Evolutionary conservation across 2,113 vertebrate species (phyloP).

Genomic region (Proterorhinus semilunaris): DNA sequence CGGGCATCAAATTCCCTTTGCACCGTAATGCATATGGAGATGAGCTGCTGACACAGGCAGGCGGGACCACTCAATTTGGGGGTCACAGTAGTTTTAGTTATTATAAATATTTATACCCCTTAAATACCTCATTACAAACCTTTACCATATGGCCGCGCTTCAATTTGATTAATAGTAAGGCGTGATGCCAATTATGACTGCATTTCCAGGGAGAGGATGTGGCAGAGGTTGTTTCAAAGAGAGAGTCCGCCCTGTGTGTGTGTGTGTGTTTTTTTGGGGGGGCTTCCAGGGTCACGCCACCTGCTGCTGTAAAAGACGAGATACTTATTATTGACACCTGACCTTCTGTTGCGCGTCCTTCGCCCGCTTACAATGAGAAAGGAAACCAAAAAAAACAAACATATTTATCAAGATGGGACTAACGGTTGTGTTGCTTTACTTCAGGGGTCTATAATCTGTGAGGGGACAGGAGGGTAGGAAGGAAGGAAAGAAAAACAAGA

Average conservation of each 20-base stretch:
- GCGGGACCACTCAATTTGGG: background rate
- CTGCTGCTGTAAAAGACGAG: constrained; percentile 22
- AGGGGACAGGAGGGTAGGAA: constrained; percentile 4
- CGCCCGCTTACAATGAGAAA: constrained; percentile 1
- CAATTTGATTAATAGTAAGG: constrained; percentile 11
- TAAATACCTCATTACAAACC: constrained; percentile 8
- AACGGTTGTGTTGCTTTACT: constrained; percentile 33
- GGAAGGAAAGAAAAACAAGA: constrained; percentile 29
- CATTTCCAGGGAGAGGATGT: constrained; percentile 6
- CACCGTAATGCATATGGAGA: constrained; percentile 17
- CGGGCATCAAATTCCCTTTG: constrained; percentile 5
- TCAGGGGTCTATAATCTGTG: constrained; percentile 42
- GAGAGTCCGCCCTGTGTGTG: constrained; percentile 5
- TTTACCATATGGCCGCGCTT: constrained; percentile 25
- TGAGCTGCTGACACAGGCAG: constrained; percentile 20
- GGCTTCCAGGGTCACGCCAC: constrained; percentile 13
- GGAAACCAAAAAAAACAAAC: background rate
- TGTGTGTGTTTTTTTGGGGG: constrained; percentile 5
- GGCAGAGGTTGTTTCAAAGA: constrained; percentile 40
- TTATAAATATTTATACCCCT: constrained; percentile 17
- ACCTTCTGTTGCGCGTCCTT: constrained; percentile 31
- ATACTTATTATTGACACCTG: constrained; percentile 40
- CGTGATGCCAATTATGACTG: constrained; percentile 19
- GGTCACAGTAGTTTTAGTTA: constrained; percentile 10
- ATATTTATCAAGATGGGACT: constrained; percentile 22